Conservation (phyloP, 1,140 invertebrate species). For the Hetaerina americana region DNA sequence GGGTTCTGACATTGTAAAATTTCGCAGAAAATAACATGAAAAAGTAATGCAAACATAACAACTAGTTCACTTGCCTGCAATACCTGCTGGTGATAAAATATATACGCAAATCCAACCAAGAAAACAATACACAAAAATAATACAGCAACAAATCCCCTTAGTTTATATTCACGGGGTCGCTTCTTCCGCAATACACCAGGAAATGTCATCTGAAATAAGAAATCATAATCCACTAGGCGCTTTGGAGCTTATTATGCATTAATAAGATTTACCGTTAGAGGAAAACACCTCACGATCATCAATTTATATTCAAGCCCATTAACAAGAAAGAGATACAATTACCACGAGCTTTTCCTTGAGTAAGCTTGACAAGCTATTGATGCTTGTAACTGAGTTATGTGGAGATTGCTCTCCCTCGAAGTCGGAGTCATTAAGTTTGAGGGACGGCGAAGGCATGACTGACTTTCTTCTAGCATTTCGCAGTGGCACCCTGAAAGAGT, state of each 20-base stretch:
- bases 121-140: constrained; percentile 67
- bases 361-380: constrained; percentile 68
- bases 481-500: constrained; percentile 26
- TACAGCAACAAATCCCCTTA: constrained; percentile 62
- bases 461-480: constrained; percentile 31
- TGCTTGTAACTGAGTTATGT: constrained; percentile 58
- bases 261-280: no score
- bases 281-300: no score
- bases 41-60: no score
- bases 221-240: constrained; percentile 1
- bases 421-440: constrained; percentile 3
- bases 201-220: constrained; percentile 31
- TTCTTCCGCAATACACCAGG: constrained; percentile 39
- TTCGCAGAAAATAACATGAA: no score
- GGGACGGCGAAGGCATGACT: constrained; percentile 23
- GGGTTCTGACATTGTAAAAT: no score
- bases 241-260: not conserved
- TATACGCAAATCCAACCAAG: constrained; percentile 66
- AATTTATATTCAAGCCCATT: not conserved
- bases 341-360: constrained; percentile 69
- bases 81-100: constrained; percentile 68
- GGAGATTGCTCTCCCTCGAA: not conserved
- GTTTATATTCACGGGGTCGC: constrained; percentile 45
- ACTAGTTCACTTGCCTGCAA: constrained; percentile 32
- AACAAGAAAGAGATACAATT: constrained; percentile 13